Base-by-base conservation (phyloP, 1,140 invertebrate genomes). In the Telenomus remus region DNA sequence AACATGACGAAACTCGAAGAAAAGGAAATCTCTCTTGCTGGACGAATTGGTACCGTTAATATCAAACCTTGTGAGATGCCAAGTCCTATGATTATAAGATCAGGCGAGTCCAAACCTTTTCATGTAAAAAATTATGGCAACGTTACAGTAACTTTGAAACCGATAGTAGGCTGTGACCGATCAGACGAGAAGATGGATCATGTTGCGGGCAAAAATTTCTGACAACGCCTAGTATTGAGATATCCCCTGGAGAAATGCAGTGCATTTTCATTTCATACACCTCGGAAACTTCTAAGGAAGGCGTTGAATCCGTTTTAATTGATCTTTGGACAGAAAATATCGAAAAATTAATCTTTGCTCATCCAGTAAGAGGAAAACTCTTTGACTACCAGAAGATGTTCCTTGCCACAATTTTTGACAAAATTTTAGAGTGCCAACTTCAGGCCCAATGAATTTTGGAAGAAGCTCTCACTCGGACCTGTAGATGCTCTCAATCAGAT, bases 41-140 rank as follows among this genome's bases (percentile, higher is more conserved):
- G 74, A 35, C 63, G 61, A 37, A 76, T 80, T 13, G 81, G 80
- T n/a, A 61, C 53, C 53, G 79, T 50, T 44, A 80, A 81, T 60
- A 77, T 85, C 15, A 78, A 82, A 61, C 11, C 79, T 10, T 35
- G 81, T 10, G 78, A 84, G 42, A 80, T 79, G n/a, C 57, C 79
- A 5, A 8, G 81, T 42, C 84, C 84, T 7, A 8, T 44, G 1
- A 13, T 12, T 13, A 13, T 44, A 1, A 12, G 3, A 7, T 12
- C 43, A 14, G 12, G 13, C 13, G 11, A 13, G 13, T 44, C 43
- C 0, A 13, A 13, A 44, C 43, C 43, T 12, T n/a, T 44, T 14
- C 13, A 13, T 13, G n/a, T 44, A 1, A 44, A 39, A 9, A 39
- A 39, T 27, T 6, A 27, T 27, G 19, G 19, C 19, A 27, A 27